Base-by-base conservation (phyloP, 2,888 invertebrate species). In the Phytoseiulus persimilis region DNA sequence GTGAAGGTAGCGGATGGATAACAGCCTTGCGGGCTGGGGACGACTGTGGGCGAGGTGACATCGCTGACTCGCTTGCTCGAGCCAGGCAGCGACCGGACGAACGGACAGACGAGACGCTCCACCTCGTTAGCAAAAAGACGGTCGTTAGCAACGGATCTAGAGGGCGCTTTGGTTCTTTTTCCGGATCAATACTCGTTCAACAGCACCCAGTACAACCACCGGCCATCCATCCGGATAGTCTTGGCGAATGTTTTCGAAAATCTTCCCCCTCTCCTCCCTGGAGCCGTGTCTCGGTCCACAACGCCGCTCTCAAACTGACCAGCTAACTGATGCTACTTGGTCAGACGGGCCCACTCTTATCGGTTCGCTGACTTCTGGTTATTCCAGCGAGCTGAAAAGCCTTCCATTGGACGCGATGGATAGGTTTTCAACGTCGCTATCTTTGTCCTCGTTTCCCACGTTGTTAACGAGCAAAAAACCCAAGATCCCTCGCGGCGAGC, bases 41-140 rank as follows among this genome's bases (percentile, higher is more conserved):
- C 2, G 39, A 23, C 65, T 65, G 65, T 65, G 65, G 65, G 65
- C 2, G 18, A 65, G 65, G 65, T 65, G 65, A 65, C 65, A 65
- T 65, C 65, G 65, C 65, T 23, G 65, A 65, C 65, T 65, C 28
- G 65, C 65, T 65, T 65, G 65, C 65, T 65, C 65, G 65, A 28
- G 65, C 65, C 11, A 65, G 28, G 23, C 11, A 65, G 23, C 65
- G 28, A 65, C 65, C 65, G 65, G 28, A 23, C 65, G 65, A 14
- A 46, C 46, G 46, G 46, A 14, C n/a, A n/a, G 39, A 39, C 9
- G 28, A 23, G 65, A 65, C 65, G 65, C 23, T 65, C 18, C 65
- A 65, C 65, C 65, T 65, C 65, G 65, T 65, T 65, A 65, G 65
- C 65, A 65, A 65, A 65, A 65, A 65, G 65, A 65, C 65, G 65